Evolutionary conservation across 2,113 vertebrate species (phyloP).

Genomic region (Tetraodon nigroviridis): DNA sequence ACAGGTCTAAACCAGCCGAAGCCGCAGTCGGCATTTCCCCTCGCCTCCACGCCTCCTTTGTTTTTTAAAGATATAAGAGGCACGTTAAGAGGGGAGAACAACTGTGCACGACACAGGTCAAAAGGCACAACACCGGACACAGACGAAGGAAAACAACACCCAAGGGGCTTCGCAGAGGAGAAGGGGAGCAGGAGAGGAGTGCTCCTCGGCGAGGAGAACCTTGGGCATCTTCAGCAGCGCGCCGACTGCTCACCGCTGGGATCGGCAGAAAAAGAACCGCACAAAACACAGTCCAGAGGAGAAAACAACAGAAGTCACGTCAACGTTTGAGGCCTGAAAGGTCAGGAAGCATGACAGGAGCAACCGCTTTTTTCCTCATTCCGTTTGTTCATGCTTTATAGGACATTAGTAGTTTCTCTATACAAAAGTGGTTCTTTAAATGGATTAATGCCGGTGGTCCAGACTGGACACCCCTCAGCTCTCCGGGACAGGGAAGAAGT

Average conservation of each 20-base stretch:
- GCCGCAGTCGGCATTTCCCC: conserved; percentile 16
- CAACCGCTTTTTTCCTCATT: conserved; percentile 24
- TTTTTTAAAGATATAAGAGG: conserved; percentile 38
- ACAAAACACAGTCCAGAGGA: conserved; percentile 28
- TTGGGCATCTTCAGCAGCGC: conserved; percentile 36
- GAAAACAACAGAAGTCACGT: conserved; percentile 30
- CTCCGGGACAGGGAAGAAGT: neutral
- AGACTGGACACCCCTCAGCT: neutral
- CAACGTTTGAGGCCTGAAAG: conserved; percentile 34
- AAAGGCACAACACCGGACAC: conserved; percentile 73
- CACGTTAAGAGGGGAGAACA: conserved; percentile 46
- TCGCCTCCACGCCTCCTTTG: conserved; percentile 19
- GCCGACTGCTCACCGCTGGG: conserved; percentile 18
- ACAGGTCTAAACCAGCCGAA: conserved; percentile 23
- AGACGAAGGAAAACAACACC: conserved; percentile 45
- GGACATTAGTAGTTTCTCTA: conserved; percentile 42
- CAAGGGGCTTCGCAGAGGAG: conserved; percentile 41
- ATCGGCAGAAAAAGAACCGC: conserved; percentile 36
- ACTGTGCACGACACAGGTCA: conserved; percentile 69
- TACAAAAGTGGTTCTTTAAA: conserved; percentile 49
- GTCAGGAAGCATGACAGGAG: conserved; percentile 34
- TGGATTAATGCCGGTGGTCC: conserved; percentile 25
- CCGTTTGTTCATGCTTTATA: conserved; percentile 59
- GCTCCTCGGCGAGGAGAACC: conserved; percentile 28
- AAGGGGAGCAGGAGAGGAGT: conserved; percentile 15